Conservation (phyloP, 2,797 vertebrate species). For the Amphiprion clarkii region DNA sequence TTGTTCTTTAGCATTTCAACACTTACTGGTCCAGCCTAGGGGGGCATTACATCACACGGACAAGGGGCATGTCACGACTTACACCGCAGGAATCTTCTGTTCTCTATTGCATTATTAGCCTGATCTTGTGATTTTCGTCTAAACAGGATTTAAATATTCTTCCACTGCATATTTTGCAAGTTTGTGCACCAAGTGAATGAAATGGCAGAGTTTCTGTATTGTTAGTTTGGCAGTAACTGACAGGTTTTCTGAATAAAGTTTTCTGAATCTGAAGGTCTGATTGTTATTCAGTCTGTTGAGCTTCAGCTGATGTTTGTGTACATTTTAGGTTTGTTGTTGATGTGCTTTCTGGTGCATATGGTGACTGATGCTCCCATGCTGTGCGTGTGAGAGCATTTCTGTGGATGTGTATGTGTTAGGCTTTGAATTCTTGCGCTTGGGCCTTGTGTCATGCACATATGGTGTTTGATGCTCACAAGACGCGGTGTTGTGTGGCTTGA, state of each 20-base stretch:
- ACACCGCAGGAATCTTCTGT: slow-evolving; percentile 13
- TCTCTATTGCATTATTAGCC: neutral
- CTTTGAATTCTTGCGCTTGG: slow-evolving; percentile 22
- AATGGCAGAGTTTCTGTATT: neutral
- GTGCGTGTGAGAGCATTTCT: slow-evolving; percentile 6
- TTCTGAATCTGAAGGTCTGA: neutral
- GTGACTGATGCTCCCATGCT: slow-evolving; percentile 12
- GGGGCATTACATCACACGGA: slow-evolving; percentile 16
- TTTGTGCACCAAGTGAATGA: neutral
- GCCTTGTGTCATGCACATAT: slow-evolving; percentile 33
- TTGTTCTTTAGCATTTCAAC: slow-evolving; percentile 33
- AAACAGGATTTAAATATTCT: neutral
- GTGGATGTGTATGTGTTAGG: neutral
- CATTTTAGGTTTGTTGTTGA: neutral
- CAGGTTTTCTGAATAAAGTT: too few relatives aligned
- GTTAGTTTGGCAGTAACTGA: neutral
- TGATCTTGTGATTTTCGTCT: neutral
- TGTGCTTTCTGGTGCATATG: neutral
- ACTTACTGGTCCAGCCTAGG: neutral
- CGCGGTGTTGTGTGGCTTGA: slow-evolving; percentile 42
- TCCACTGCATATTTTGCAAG: neutral
- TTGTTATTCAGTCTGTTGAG: neutral
- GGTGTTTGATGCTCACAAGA: slow-evolving; percentile 38
- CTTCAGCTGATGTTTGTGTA: slow-evolving; percentile 4
- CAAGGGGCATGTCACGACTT: neutral